Percentiles rank a stretch among this genome's conserved stretches.
Conservation (phyloP, 1,140 invertebrate species). For the Dryas iulia region DNA sequence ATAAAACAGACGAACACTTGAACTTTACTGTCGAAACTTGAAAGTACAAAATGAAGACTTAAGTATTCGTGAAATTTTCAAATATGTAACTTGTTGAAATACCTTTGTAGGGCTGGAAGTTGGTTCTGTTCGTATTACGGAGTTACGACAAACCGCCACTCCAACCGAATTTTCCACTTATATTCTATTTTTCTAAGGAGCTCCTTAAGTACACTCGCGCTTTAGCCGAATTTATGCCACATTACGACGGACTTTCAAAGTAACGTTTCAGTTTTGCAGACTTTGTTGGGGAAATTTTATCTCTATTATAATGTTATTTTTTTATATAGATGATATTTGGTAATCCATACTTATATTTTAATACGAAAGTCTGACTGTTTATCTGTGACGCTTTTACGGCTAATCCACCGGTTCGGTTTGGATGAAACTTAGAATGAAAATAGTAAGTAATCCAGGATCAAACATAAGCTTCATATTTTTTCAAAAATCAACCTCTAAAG, state of each 20-base stretch:
- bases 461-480: too few relatives aligned
- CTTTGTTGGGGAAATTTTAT: not conserved
- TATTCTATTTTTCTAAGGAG: conserved; percentile 6
- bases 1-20: not conserved
- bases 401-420: too few relatives aligned
- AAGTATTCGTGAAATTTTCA: not conserved
- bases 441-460: too few relatives aligned
- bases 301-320: not conserved
- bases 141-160: not conserved
- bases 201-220: conserved; percentile 7
- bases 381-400: too few relatives aligned
- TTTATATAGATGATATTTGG: not conserved
- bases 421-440: too few relatives aligned
- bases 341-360: too few relatives aligned
- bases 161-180: conserved; percentile 1
- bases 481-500: too few relatives aligned
- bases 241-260: conserved; percentile 7
- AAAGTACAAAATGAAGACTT: conserved; percentile 4
- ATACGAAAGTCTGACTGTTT: too few relatives aligned
- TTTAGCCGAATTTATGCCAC: not conserved
- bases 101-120: not conserved
- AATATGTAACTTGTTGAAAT: conserved; percentile 1
- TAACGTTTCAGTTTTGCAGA: conserved; percentile 2
- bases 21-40: not conserved
- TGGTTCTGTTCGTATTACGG: not conserved